phyloP scores from a whole-genome alignment of 2,797 vertebrate species.

The Phalloptychus januarius region DNA sequence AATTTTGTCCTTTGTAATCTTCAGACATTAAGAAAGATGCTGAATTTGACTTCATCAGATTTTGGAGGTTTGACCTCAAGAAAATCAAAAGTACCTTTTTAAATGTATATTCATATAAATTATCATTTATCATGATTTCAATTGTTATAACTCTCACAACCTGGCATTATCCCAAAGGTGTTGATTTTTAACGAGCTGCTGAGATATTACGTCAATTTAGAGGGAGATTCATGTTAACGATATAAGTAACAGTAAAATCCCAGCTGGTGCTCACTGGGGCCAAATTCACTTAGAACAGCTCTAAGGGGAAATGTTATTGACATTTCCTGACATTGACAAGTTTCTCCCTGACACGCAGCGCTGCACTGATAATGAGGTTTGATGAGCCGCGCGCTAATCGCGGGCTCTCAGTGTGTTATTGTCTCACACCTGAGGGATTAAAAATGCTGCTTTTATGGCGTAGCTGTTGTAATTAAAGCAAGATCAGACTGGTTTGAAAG shows the following conservation, averaged over 20 bases:
- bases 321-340: conserved; percentile 3
- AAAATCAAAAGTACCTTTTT: background rate
- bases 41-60: too few species aligned
- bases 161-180: background rate
- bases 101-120: background rate
- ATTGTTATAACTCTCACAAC: background rate
- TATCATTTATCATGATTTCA: background rate
- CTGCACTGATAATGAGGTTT: conserved; percentile 3
- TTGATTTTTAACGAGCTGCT: background rate
- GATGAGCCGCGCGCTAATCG: background rate
- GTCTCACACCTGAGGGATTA: background rate
- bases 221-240: background rate
- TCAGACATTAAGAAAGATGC: too few species aligned
- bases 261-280: background rate
- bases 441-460: background rate
- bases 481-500: background rate
- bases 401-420: background rate
- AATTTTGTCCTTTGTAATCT: background rate
- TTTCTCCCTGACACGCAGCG: conserved; percentile 1
- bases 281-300: background rate
- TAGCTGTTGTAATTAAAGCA: background rate
- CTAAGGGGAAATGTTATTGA: conserved; percentile 1
- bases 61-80: background rate
- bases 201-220: background rate
- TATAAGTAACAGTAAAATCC: background rate